Evolutionary conservation across 1,140 invertebrate genomes (phyloP), one percentile per base, ranked within the genome.

Genomic region (Cherax destructor): DNA sequence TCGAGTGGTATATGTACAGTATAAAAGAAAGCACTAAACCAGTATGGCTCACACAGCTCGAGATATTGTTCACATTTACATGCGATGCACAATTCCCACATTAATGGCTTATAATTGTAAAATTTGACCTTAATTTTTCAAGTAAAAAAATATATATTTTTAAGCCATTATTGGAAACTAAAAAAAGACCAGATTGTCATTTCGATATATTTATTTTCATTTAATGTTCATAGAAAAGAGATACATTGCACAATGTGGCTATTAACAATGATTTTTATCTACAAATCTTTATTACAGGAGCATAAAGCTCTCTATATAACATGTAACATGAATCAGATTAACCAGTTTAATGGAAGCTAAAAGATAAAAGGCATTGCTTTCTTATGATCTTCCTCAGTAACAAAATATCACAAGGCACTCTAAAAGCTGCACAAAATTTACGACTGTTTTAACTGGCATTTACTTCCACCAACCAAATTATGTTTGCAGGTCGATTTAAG

Each of bases 211-310:
- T 16, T 59, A 16, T 59, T 9, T 59, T 59, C 56, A 10, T 59
- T 16, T 59, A 3, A 59, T 59, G 56, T 59, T 59, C 9, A 59
- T 16, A 59, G 16, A 59, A 59, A 59, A 10, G 56, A 21, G 61
- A 18, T 65, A 65, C 13, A 65, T 21, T 65, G 61, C 21, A 65
- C 13, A 65, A 65, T 65, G 18, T 56, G 61, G 21, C 61, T 74
- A 74, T 74, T 74, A 74, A 74, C 69, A 80, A 56, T 56, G 21
- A 56, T 84, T 49, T 74, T 49, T 72, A 84, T 84, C 41, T 84
- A 72, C 65, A 84, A 21, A 41, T 83, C 49, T 84, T 72, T n/a
- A 72, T 49, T 84, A 74, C 49, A 84, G 11, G 41, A 72, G 65
- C 61, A 49, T 21, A 16, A 49, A 41, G 30, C 59, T 72, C 59